phyloP scores from a whole-genome alignment of 2,888 invertebrate species.

The Pelosia muscerda region DNA sequence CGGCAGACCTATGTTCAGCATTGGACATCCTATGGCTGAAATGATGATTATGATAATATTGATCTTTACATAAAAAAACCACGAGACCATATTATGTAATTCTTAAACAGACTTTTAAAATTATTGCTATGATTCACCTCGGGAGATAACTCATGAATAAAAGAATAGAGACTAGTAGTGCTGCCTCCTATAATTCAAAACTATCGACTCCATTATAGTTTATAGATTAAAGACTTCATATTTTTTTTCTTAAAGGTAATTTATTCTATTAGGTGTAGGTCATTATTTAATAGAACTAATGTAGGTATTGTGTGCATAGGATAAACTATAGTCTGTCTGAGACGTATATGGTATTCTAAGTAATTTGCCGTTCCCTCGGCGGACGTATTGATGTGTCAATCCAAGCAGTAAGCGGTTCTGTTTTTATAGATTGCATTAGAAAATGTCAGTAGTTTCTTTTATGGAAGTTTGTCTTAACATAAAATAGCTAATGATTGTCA shows the following conservation, averaged over 20 bases:
- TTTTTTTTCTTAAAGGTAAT: neutral
- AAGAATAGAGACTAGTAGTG: neutral
- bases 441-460: conserved; percentile 11
- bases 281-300: neutral
- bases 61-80: too few relatives aligned
- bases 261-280: neutral
- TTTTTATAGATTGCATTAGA: conserved; percentile 16
- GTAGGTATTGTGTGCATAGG: conserved; percentile 1
- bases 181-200: neutral
- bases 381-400: conserved; percentile 37
- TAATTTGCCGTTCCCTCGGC: conserved; percentile 37
- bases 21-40: too few relatives aligned
- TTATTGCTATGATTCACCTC: too few relatives aligned
- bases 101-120: too few relatives aligned
- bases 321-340: neutral
- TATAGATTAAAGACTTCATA: neutral
- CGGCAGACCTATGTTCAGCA: too few relatives aligned
- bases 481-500: conserved; percentile 10
- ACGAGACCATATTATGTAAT: too few relatives aligned
- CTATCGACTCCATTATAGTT: neutral
- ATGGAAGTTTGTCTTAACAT: neutral
- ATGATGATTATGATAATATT: too few relatives aligned
- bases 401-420: conserved; percentile 15
- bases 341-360: conserved; percentile 40
- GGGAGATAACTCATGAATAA: too few relatives aligned